phyloP scores from a whole-genome alignment of 2,797 vertebrate species.

The Pseudochirops corinnae region DNA sequence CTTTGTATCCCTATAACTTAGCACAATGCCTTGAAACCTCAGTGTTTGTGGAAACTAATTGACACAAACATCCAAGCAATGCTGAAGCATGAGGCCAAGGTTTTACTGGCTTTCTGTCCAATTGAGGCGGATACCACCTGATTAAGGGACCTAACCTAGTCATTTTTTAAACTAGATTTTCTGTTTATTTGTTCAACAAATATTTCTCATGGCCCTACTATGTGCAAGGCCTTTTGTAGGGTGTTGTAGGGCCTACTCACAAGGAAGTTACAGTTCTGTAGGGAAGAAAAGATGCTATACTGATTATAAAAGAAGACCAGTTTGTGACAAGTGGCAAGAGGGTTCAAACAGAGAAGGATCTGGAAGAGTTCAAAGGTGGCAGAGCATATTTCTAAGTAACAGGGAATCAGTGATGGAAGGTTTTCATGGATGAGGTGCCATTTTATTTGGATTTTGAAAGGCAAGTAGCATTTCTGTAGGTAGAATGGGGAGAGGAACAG shows the following conservation, averaged over 20 bases:
- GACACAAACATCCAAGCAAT: neutral
- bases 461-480: constrained; percentile 7
- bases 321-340: neutral
- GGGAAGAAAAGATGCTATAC: neutral
- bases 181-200: neutral
- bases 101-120: neutral
- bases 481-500: neutral
- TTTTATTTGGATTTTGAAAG: constrained; percentile 21
- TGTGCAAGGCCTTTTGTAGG: neutral
- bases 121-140: neutral
- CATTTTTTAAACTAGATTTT: neutral
- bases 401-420: neutral
- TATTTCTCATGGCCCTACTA: neutral
- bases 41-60: neutral
- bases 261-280: neutral
- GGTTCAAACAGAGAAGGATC: neutral
- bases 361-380: neutral
- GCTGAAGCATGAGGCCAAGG: neutral
- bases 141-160: neutral
- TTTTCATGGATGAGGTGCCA: neutral
- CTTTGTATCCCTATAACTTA: neutral
- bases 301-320: neutral
- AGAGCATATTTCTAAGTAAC: neutral
- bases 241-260: neutral
- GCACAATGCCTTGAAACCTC: neutral